phyloP scores from a whole-genome alignment of 92 coral and sea anemone species.

The Porites divaricata region DNA sequence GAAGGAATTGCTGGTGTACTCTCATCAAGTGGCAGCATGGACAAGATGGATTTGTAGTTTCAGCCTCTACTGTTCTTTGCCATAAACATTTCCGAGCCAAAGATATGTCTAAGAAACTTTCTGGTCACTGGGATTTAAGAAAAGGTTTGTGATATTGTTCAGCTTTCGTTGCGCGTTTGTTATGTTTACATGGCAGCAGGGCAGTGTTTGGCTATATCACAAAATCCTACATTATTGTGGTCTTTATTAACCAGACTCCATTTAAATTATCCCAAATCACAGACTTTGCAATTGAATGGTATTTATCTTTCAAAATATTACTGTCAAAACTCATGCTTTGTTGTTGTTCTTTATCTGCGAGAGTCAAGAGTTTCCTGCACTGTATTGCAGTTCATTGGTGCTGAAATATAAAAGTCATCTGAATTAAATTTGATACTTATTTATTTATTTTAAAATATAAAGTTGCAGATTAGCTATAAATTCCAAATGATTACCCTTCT shows the following conservation, averaged over 20 bases:
- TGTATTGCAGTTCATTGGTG: too few species aligned
- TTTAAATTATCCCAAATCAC: not conserved
- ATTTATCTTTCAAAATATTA: too few species aligned
- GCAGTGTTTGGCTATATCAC: constrained; percentile 8
- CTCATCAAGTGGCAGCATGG: not conserved
- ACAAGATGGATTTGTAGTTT: constrained; percentile 58
- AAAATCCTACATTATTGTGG: not conserved
- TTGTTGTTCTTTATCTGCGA: too few species aligned
- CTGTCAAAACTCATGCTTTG: too few species aligned
- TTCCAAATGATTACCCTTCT: not conserved
- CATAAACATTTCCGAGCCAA: constrained; percentile 47
- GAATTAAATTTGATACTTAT: too few species aligned
- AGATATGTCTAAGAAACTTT: constrained; percentile 37
- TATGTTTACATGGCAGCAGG: not conserved
- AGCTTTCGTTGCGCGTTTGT: not conserved
- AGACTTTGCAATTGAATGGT: too few species aligned
- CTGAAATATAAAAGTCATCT: too few species aligned
- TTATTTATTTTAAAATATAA: too few species aligned
- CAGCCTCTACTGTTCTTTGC: constrained; percentile 56
- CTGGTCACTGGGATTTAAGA: constrained; percentile 24
- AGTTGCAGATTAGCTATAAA: constrained; percentile 11
- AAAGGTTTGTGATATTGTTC: constrained; percentile 19
- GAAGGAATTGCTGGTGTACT: not conserved
- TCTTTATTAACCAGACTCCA: not conserved
- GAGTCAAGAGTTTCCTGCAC: too few species aligned